phyloP scores from a whole-genome alignment of 2,113 vertebrate species.

The Periophthalmodon schlosseri region DNA sequence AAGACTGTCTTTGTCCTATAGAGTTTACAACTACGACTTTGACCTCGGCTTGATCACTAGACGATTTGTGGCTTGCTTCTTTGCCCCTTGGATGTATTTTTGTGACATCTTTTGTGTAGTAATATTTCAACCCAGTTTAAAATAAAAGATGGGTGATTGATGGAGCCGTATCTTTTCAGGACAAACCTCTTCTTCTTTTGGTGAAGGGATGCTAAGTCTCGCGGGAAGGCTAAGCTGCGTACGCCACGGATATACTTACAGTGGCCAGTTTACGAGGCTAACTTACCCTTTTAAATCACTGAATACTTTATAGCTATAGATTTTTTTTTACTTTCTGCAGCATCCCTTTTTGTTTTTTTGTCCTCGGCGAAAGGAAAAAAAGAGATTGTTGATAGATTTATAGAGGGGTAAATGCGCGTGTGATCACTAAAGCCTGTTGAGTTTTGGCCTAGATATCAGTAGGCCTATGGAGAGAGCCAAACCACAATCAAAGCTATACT shows the following conservation, averaged over 20 bases:
- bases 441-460: constrained; percentile 15
- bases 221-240: constrained; percentile 6
- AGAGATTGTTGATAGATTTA: constrained; percentile 23
- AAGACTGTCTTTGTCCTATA: not conserved
- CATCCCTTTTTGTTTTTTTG: constrained; percentile 7
- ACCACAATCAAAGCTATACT: constrained; percentile 5
- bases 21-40: constrained; percentile 23
- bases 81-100: not conserved
- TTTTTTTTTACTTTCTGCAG: not conserved
- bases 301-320: constrained; percentile 24
- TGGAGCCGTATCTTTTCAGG: constrained; percentile 9
- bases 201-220: not conserved
- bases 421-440: constrained; percentile 18
- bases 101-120: not conserved
- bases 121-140: not conserved
- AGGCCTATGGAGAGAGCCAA: constrained; percentile 26
- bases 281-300: constrained; percentile 33
- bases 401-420: constrained; percentile 9
- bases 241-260: constrained; percentile 12
- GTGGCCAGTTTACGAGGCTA: constrained; percentile 15
- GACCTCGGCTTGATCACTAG: constrained; percentile 25
- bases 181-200: not conserved
- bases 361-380: constrained; percentile 17
- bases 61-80: constrained; percentile 6
- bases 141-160: constrained; percentile 13